phyloP scores from a whole-genome alignment of 2,888 invertebrate genomes.

The Chromoteleia sp. region DNA sequence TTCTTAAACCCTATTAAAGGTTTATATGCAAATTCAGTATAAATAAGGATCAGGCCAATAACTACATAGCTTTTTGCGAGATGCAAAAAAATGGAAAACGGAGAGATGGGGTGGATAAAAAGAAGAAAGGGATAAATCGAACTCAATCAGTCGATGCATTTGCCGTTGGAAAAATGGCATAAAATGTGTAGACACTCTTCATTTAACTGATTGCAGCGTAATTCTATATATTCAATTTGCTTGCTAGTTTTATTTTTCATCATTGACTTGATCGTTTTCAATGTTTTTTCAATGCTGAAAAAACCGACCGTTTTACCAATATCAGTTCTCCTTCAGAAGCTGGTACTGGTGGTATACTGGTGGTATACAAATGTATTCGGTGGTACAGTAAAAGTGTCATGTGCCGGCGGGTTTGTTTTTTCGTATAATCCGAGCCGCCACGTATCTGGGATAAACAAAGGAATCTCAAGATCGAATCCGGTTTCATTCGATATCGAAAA shows the following conservation, averaged over 20 bases:
- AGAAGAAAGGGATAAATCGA: slow-evolving; percentile 30
- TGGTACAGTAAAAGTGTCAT: too few species aligned
- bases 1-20: slow-evolving; percentile 63
- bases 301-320: too few species aligned
- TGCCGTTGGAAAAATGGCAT: slow-evolving; percentile 25
- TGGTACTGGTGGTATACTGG: too few species aligned
- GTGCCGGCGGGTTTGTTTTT: too few species aligned
- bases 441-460: too few species aligned
- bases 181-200: slow-evolving; percentile 35
- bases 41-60: slow-evolving; percentile 61
- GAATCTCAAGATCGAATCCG: too few species aligned
- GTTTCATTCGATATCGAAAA: too few species aligned
- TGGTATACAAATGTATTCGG: too few species aligned
- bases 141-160: slow-evolving; percentile 48
- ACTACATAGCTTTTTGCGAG: slow-evolving; percentile 41
- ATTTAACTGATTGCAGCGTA: slow-evolving; percentile 20
- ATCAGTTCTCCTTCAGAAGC: too few species aligned
- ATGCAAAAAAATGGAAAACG: slow-evolving; percentile 10
- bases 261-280: slow-evolving; percentile 19
- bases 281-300: too few species aligned
- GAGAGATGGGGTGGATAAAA: not conserved
- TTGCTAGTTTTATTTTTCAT: slow-evolving; percentile 22
- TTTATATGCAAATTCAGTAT: slow-evolving; percentile 60
- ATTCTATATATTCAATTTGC: slow-evolving; percentile 33
- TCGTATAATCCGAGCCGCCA: too few species aligned